A percentile compares a stretch with the other conserved stretches of the same genome.
phyloP scores from a whole-genome alignment of 64 coral and sea anemone species.

The Trachythela sp. region DNA sequence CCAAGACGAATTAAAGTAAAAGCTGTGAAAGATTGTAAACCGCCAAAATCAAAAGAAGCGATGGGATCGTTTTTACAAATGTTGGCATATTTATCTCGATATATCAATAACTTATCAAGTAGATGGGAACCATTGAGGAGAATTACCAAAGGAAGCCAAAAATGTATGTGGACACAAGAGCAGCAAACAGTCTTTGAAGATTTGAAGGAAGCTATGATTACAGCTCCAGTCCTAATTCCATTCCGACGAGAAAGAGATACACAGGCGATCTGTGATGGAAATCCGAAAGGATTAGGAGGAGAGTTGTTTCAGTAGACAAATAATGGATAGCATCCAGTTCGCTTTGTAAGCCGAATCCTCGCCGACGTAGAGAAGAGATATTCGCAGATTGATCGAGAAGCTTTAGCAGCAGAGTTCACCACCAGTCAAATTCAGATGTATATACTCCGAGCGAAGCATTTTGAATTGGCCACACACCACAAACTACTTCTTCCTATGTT shows the following conservation, averaged over 20 bases:
- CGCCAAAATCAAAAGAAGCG: neutral
- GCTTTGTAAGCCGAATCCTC: neutral
- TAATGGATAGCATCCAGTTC: conserved; percentile 16
- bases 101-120: neutral
- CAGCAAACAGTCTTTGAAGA: neutral
- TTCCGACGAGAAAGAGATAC: neutral
- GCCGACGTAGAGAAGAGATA: neutral
- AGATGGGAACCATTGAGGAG: conserved; percentile 2
- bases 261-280: neutral
- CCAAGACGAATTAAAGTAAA: conserved; percentile 13
- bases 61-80: neutral
- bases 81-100: conserved; percentile 17
- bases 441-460: neutral
- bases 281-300: neutral
- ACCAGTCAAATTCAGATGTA: neutral
- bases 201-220: conserved; percentile 3
- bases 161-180: neutral
- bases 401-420: neutral
- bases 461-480: neutral
- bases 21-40: neutral
- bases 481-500: neutral
- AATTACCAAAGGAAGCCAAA: neutral
- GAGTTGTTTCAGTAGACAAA: neutral
- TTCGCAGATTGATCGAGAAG: neutral
- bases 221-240: conserved; percentile 6